Conservation (phyloP, 2,888 invertebrate genomes). For the Trichogramma dendrolimi region DNA sequence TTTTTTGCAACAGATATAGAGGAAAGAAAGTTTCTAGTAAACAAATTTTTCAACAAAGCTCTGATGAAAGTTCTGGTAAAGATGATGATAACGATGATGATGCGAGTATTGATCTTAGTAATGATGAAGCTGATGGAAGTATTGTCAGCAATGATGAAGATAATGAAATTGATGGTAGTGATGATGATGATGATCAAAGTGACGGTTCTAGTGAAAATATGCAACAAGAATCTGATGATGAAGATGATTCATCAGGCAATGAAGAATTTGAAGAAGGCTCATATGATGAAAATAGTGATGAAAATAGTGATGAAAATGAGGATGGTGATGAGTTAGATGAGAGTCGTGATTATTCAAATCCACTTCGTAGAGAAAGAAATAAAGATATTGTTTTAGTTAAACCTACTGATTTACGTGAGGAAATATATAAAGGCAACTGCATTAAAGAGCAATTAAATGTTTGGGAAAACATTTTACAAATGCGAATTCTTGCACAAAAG, state of each 20-base stretch:
- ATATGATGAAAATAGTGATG: slow-evolving; percentile 21
- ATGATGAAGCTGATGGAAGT: slow-evolving; percentile 41
- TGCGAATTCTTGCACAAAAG: slow-evolving; percentile 84
- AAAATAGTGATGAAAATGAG: slow-evolving; percentile 34
- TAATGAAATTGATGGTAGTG: slow-evolving; percentile 28
- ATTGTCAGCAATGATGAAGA: slow-evolving; percentile 33
- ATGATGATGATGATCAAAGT: slow-evolving; percentile 36
- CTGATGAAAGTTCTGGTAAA: slow-evolving; percentile 29
- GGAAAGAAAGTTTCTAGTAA: slow-evolving; percentile 69
- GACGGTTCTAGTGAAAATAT: slow-evolving; percentile 27
- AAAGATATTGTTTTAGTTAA: slow-evolving; percentile 54
- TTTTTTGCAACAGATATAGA: slow-evolving; percentile 55
- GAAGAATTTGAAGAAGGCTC: slow-evolving; percentile 31
- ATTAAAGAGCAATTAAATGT: slow-evolving; percentile 68
- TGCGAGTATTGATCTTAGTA: slow-evolving; percentile 28
- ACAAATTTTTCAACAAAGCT: slow-evolving; percentile 37
- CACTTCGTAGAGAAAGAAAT: slow-evolving; percentile 47
- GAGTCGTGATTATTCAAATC: slow-evolving; percentile 47
- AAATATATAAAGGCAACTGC: slow-evolving; percentile 64
- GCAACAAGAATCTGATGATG: slow-evolving; percentile 7
- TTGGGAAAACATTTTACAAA: slow-evolving; percentile 83
- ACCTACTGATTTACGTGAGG: slow-evolving; percentile 55
- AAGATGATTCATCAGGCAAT: slow-evolving; percentile 33
- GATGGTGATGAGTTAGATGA: slow-evolving; percentile 42
- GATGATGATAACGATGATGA: slow-evolving; percentile 40